Conservation (phyloP, 2,113 vertebrate genomes). For the Ginglymostoma cirratum region DNA sequence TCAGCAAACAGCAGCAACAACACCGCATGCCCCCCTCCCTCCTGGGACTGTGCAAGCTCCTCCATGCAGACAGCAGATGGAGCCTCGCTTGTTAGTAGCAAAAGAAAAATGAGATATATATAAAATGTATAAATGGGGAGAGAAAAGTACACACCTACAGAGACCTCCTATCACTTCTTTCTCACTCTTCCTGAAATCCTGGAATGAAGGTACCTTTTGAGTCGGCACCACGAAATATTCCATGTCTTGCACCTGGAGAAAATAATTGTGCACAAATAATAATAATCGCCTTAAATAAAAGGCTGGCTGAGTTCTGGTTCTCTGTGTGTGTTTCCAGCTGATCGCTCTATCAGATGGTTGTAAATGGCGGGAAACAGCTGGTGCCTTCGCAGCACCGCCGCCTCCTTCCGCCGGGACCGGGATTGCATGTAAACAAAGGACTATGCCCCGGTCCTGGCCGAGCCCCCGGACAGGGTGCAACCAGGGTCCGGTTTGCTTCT, state of each 20-base stretch:
- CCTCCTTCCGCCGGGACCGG: conserved; percentile 75
- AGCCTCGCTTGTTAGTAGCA: conserved; percentile 11
- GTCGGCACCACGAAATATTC: conserved; percentile 96
- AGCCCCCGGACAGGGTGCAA: neutral
- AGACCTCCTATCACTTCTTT: conserved; percentile 95
- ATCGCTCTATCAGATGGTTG: conserved; percentile 65
- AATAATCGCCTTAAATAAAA: conserved; percentile 18
- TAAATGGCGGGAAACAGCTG: conserved; percentile 99
- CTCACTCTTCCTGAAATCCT: conserved; percentile 95
- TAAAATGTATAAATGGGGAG: conserved; percentile 1
- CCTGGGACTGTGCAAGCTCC: neutral
- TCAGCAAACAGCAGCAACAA: conserved; percentile 38
- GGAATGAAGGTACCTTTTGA: conserved; percentile 90
- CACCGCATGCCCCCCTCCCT: conserved; percentile 34
- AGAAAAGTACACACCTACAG: conserved; percentile 74
- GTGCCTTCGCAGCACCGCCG: conserved; percentile 75
- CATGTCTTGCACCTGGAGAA: conserved; percentile 57
- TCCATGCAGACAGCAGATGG: conserved; percentile 10
- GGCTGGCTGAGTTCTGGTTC: conserved; percentile 41
- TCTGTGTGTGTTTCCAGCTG: conserved; percentile 73
- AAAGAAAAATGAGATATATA: neutral
- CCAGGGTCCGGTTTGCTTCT: neutral
- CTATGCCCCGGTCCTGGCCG: conserved; percentile 50
- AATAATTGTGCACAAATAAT: conserved; percentile 20
- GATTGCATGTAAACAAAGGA: conserved; percentile 88